Percentiles rank a stretch among this genome's conserved stretches.
Conservation (phyloP, 2,113 vertebrate genomes). For the Pygoscelis adeliae region DNA sequence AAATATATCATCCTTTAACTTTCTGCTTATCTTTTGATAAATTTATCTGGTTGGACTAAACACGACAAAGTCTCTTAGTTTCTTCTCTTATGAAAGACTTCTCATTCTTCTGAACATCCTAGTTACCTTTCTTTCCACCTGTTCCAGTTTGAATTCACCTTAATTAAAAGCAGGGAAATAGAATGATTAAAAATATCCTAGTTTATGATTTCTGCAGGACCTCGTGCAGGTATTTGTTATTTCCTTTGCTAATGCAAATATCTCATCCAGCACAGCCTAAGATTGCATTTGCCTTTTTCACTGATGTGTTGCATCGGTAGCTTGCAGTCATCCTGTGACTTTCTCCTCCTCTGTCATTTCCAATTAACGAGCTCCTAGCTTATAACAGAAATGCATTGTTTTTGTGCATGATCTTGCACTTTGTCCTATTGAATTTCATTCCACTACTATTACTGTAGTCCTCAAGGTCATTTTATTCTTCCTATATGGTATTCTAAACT, state of each 20-base stretch:
- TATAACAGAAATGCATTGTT: conserved; percentile 28
- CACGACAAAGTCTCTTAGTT: background rate
- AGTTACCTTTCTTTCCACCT: background rate
- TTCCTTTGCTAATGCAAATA: background rate
- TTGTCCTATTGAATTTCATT: conserved; percentile 59
- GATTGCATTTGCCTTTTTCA: background rate
- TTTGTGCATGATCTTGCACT: conserved; percentile 41
- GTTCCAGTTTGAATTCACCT: background rate
- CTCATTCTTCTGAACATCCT: background rate
- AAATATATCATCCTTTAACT: background rate
- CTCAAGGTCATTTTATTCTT: conserved; percentile 48
- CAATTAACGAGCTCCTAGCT: conserved; percentile 46
- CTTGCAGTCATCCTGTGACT: conserved; percentile 3
- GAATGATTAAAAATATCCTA: background rate
- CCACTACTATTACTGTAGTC: background rate
- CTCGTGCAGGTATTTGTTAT: background rate
- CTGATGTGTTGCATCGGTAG: background rate
- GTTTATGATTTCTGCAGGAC: background rate
- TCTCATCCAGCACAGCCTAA: background rate
- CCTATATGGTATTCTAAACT: background rate
- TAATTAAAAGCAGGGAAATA: background rate
- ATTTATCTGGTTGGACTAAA: background rate
- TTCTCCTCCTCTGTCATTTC: conserved; percentile 46
- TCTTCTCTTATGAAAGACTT: background rate
- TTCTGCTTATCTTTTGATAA: background rate